These are phyloP conservation scores for Nomada lathburiana DNA, from an alignment of 2,888 invertebrate species.

Conservation along the genomic window DNA sequence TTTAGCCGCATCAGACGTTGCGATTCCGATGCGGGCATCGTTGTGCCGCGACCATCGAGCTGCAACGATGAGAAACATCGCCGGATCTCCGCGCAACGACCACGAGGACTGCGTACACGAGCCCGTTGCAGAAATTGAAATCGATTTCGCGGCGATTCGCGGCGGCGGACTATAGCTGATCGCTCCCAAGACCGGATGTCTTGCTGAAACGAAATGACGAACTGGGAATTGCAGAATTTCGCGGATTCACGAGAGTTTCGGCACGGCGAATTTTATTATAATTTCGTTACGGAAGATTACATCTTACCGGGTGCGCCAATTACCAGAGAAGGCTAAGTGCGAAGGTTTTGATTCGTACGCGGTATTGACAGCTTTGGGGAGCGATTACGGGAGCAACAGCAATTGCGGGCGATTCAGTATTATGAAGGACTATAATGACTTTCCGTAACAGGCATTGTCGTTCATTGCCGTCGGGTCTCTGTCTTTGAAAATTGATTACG, in stretches of 20 bases:
- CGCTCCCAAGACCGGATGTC: slow-evolving; percentile 11
- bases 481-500: too few relatives aligned
- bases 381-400: too few relatives aligned
- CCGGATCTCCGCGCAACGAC: slow-evolving; percentile 1
- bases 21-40: slow-evolving; percentile 26
- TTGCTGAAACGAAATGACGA: neutral
- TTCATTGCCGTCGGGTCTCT: too few relatives aligned
- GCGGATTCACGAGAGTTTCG: neutral
- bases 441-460: too few relatives aligned
- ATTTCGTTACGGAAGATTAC: too few relatives aligned
- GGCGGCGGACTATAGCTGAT: neutral
- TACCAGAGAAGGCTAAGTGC: too few relatives aligned
- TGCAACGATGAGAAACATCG: slow-evolving; percentile 49
- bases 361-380: too few relatives aligned
- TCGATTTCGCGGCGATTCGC: slow-evolving; percentile 49
- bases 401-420: too few relatives aligned
- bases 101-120: slow-evolving; percentile 7
- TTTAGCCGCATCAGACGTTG: slow-evolving; percentile 42
- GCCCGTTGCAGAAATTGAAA: slow-evolving; percentile 52
- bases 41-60: slow-evolving; percentile 31
- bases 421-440: too few relatives aligned
- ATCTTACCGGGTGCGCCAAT: too few relatives aligned
- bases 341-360: too few relatives aligned
- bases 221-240: slow-evolving; percentile 19
- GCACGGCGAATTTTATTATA: too few relatives aligned